Conservation (phyloP, 2,888 invertebrate genomes). For the Dynastes hyllus region DNA sequence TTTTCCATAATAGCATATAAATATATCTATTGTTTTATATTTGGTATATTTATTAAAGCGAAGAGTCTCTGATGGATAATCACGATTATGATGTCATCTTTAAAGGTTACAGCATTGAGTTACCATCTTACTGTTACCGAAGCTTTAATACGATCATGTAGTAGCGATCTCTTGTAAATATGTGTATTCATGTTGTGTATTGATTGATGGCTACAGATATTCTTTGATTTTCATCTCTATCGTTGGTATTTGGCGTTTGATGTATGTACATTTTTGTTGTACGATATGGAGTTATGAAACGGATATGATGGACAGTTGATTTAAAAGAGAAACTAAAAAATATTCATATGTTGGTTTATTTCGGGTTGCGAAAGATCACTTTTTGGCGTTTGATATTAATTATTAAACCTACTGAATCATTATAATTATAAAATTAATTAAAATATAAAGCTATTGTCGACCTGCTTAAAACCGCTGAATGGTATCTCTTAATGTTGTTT, state of each 20-base stretch:
- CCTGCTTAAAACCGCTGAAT: too few species aligned
- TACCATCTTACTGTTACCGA: slow-evolving; percentile 28
- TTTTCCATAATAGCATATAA: not conserved
- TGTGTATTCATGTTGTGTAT: not conserved
- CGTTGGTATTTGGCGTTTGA: not conserved
- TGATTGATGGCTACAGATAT: slow-evolving; percentile 14
- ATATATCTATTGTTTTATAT: not conserved
- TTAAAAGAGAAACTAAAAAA: not conserved
- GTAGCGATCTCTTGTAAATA: slow-evolving; percentile 28
- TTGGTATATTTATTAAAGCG: slow-evolving; percentile 28
- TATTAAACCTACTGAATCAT: too few species aligned
- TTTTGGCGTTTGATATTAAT: too few species aligned
- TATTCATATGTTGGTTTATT: too few species aligned
- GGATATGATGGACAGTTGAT: slow-evolving; percentile 8
- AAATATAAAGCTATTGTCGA: too few species aligned
- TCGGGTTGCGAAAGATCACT: too few species aligned
- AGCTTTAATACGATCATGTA: slow-evolving; percentile 10
- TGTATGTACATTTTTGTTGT: not conserved
- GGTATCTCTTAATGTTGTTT: too few species aligned
- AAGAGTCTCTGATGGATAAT: slow-evolving; percentile 25
- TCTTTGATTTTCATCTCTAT: not conserved
- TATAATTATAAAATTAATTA: too few species aligned
- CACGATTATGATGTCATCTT: slow-evolving; percentile 42
- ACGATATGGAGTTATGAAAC: not conserved
- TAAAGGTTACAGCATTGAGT: slow-evolving; percentile 39